These are phyloP conservation scores for Drosophila albomicans DNA, from an alignment of 1,140 invertebrate species.

Conservation along the genomic window DNA sequence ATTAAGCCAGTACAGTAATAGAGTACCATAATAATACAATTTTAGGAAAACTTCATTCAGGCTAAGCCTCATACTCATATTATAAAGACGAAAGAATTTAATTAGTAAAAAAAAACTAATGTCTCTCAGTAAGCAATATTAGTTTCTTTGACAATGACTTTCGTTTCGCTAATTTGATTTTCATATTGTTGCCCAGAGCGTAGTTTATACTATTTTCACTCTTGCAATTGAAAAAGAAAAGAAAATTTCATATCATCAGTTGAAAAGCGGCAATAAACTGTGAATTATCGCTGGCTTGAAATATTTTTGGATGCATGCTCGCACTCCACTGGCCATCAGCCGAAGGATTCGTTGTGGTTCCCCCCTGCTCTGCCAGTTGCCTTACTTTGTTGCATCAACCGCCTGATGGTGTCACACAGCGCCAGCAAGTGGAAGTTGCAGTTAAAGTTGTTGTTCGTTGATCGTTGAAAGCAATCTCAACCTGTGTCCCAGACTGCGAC, in stretches of 20 bases:
- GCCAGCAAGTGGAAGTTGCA: conserved; percentile 18
- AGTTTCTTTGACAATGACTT: not conserved
- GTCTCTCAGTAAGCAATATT: not conserved
- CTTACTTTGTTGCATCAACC: not conserved
- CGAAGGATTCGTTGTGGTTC: conserved; percentile 26
- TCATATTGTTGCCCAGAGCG: not conserved
- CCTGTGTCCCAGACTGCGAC: conserved; percentile 36
- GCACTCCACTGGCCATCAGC: conserved; percentile 16
- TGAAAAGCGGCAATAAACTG: conserved; percentile 39
- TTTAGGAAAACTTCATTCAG: no score
- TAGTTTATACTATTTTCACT: conserved; percentile 5
- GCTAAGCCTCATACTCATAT: no score
- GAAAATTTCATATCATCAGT: conserved; percentile 53
- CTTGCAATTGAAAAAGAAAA: not conserved
- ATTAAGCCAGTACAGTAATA: no score
- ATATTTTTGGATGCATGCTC: conserved; percentile 33
- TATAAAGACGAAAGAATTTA: no score
- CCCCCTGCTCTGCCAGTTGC: not conserved
- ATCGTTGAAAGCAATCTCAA: conserved; percentile 44
- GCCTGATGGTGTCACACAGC: conserved; percentile 6
- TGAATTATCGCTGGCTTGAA: conserved; percentile 42
- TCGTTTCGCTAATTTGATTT: conserved; percentile 1
- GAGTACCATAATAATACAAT: no score
- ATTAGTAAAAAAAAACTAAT: no score
- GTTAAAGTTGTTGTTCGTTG: conserved; percentile 3